Conservation (phyloP, 2,888 invertebrate genomes). For the Amphipyra tragopoginis region DNA sequence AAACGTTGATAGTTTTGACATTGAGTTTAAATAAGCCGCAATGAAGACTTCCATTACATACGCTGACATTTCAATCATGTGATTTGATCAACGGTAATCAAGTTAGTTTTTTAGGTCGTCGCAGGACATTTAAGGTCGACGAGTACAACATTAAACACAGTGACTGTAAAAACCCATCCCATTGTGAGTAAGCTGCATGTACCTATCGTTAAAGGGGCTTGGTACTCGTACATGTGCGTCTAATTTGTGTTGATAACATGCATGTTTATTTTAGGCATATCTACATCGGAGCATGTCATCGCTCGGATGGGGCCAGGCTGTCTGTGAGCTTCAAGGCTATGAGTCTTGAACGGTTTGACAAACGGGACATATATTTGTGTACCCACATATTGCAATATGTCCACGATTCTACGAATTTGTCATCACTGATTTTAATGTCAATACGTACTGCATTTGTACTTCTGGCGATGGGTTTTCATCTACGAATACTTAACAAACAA, state of each 20-base stretch:
- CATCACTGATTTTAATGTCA: conserved; percentile 33
- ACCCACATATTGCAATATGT: conserved; percentile 14
- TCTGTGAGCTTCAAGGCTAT: conserved; percentile 75
- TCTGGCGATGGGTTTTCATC: conserved; percentile 31
- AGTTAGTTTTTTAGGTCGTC: conserved; percentile 31
- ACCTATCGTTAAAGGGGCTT: conserved; percentile 34
- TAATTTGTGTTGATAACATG: conserved; percentile 56
- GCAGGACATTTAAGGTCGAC: conserved; percentile 59
- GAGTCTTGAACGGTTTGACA: conserved; percentile 44
- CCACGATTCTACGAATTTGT: conserved; percentile 23
- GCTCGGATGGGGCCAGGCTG: conserved; percentile 72
- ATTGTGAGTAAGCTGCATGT: conserved; percentile 43
- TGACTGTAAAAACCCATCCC: conserved; percentile 44
- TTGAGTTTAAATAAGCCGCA: conserved; percentile 47
- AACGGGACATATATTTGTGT: conserved; percentile 32
- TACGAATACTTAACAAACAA: conserved; percentile 25
- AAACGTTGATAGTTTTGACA: conserved; percentile 47
- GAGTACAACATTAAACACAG: conserved; percentile 46
- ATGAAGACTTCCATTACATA: conserved; percentile 23
- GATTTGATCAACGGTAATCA: conserved; percentile 48
- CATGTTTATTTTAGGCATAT: conserved; percentile 63
- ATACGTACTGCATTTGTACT: conserved; percentile 21
- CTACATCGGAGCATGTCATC: conserved; percentile 66
- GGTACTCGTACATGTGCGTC: conserved; percentile 32
- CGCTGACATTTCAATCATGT: conserved; percentile 49